phyloP scores from a whole-genome alignment of 1,140 invertebrate genomes.

The Galendromus occidentalis region DNA sequence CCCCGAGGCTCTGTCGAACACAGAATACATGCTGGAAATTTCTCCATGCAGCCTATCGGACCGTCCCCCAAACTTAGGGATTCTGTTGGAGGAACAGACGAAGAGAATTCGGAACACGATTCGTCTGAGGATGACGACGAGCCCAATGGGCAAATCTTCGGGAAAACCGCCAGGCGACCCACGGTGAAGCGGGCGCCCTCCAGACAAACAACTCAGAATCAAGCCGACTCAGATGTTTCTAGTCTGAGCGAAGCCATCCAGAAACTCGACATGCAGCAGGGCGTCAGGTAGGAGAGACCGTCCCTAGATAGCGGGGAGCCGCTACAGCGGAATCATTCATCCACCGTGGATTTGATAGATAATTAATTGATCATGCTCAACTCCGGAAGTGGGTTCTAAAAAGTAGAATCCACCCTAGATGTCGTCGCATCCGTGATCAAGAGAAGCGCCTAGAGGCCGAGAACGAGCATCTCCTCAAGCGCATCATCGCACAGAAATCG shows the following conservation, averaged over 20 bases:
- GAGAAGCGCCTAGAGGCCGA: background rate
- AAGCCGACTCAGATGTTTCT: background rate
- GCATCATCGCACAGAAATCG: constrained; percentile 4
- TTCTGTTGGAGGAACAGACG: background rate
- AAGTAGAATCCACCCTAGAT: background rate
- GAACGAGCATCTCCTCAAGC: constrained; percentile 8
- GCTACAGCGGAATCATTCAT: no score
- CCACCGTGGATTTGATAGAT: no score
- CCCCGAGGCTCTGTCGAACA: background rate
- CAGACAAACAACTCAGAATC: no score
- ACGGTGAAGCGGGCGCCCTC: background rate
- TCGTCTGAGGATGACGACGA: background rate
- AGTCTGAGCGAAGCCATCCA: background rate
- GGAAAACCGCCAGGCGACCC: background rate
- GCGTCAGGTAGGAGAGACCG: no score
- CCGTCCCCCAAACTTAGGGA: background rate
- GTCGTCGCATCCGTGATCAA: background rate
- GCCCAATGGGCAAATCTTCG: background rate
- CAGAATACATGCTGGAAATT: background rate
- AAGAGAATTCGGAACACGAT: background rate
- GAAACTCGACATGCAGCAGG: background rate
- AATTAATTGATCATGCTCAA: no score
- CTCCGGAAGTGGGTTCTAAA: no score
- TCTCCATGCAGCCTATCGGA: background rate
- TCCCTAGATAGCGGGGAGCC: no score